Evolutionary conservation across 2,888 invertebrate genomes (phyloP), one percentile per base, ranked within the genome.

Genomic region (Idaea straminata): DNA sequence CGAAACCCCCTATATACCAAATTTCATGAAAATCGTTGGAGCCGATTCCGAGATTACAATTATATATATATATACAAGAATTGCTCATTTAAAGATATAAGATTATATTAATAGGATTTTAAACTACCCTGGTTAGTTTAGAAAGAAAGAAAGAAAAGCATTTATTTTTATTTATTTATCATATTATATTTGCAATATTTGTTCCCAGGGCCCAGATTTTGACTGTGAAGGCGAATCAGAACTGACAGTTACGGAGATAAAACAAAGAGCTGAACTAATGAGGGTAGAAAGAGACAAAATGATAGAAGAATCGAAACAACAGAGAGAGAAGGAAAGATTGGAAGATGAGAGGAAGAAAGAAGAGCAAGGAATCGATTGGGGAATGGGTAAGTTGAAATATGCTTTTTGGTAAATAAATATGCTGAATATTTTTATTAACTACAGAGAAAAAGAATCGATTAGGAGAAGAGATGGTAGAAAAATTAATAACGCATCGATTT

Each of bases 151-250:
- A n/a, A n/a, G n/a, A n/a, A n/a, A n/a, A n/a, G n/a, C n/a, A n/a
- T n/a, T n/a, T n/a, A n/a, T n/a, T n/a, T n/a, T n/a, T n/a, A n/a
- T n/a, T n/a, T n/a, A n/a, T n/a, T 34, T 59, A 15, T 62, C 57
- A 62, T 59, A 34, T 36, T 35, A 35, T 35, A 25, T 15, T 61
- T 57, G n/a, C 25, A 25, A 25, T 59, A 15, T 59, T 59, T 59
- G 7, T 65, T 72, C 72, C 0, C 67, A 95, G 92, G 98, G 99
- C 0, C 99, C 99, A 0, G 94, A 94, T 15, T 96, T 96, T 62
- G 99, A 99, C 81, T 94, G 95, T 71, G 98, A 99, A 83, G 96
- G 95, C 3, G 98, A 98, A 88, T 96, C 97, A 0, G 96, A 96
- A 69, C 88, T 97, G 4, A 94, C 96, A 0, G 94, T 97, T 0